Conservation (phyloP, 35 echinoderm and acorn worm genomes). For the Lytechinus variegatus region DNA sequence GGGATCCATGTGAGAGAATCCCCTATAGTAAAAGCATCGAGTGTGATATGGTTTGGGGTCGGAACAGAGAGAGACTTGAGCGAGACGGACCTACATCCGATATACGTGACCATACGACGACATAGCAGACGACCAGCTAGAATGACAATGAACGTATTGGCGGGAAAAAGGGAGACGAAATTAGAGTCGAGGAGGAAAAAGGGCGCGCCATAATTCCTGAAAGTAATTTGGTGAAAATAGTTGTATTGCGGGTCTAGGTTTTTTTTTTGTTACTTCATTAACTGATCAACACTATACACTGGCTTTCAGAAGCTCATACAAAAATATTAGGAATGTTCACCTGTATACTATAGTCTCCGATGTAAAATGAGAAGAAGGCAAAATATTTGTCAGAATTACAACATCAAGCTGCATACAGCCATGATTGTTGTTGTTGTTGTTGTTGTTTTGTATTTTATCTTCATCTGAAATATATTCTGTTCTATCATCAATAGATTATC, state of each 20-base stretch:
- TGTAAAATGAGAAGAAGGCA: too few species aligned
- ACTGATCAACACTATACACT: too few species aligned
- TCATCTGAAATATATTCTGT: not conserved
- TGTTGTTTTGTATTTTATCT: too few species aligned
- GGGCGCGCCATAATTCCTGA: not conserved
- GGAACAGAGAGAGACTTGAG: slow-evolving; percentile 36
- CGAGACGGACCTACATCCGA: slow-evolving; percentile 36
- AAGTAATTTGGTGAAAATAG: not conserved
- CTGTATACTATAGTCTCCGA: too few species aligned
- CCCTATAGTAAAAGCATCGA: not conserved
- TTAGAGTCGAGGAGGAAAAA: not conserved
- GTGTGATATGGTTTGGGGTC: not conserved
- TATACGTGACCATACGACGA: slow-evolving; percentile 22
- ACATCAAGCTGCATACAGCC: too few species aligned
- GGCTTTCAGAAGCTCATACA: too few species aligned
- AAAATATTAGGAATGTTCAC: too few species aligned
- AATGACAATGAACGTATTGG: slow-evolving; percentile 27
- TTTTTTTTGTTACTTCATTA: too few species aligned
- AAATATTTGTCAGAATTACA: too few species aligned
- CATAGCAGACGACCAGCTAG: not conserved
- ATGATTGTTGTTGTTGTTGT: too few species aligned
- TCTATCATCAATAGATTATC: not conserved
- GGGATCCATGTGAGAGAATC: not conserved
- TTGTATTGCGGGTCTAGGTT: not conserved
- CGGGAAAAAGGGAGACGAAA: not conserved